Percentiles rank a stretch among this genome's conserved stretches.
phyloP scores from a whole-genome alignment of 2,888 invertebrate species.

The Griposia aprilina region DNA sequence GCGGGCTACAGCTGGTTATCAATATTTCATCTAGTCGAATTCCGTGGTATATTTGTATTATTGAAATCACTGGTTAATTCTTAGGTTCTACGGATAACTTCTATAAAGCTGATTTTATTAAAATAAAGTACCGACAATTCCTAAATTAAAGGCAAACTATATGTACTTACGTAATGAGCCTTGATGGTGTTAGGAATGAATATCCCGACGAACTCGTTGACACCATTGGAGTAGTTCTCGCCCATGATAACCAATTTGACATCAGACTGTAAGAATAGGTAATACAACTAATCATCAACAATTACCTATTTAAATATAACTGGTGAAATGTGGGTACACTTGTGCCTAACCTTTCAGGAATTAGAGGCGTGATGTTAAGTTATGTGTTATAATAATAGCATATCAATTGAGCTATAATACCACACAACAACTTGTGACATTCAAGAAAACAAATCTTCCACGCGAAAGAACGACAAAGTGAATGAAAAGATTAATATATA shows the following conservation, averaged over 20 bases:
- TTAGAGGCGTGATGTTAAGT: neutral
- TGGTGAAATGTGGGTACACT: neutral
- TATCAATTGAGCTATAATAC: neutral
- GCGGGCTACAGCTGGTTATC: no score
- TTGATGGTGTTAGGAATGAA: slow-evolving; percentile 53
- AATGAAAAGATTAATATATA: neutral
- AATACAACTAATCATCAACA: neutral
- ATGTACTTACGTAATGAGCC: slow-evolving; percentile 48
- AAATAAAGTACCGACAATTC: neutral
- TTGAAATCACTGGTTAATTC: neutral
- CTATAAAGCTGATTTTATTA: neutral
- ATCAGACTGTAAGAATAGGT: slow-evolving; percentile 61
- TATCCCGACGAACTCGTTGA: slow-evolving; percentile 59
- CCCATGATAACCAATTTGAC: slow-evolving; percentile 56
- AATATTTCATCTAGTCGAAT: neutral
- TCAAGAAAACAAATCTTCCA: neutral
- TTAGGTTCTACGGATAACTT: no score
- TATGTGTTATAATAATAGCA: neutral
- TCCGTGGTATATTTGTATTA: neutral
- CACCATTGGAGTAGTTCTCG: slow-evolving; percentile 49
- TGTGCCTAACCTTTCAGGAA: neutral
- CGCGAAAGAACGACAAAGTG: neutral
- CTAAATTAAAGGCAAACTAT: neutral
- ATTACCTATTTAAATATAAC: neutral
- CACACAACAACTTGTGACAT: neutral